phyloP scores from a whole-genome alignment of 2,113 vertebrate species.

The Thinocorus orbignyianus region DNA sequence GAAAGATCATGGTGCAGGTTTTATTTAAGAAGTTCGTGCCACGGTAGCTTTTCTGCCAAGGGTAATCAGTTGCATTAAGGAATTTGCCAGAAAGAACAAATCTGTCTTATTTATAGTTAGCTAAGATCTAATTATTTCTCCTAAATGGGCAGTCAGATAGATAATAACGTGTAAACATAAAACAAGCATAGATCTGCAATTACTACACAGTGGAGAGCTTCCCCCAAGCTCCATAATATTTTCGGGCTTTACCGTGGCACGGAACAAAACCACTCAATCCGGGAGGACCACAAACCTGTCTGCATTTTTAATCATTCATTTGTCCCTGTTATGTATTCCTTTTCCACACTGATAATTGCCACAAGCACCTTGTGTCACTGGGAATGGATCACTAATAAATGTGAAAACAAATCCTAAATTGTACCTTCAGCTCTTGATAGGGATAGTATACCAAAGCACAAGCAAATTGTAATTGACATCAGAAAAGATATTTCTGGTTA shows the following conservation, averaged over 20 bases:
- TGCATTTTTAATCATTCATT: not conserved
- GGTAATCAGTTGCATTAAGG: conserved; percentile 62
- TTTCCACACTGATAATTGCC: not conserved
- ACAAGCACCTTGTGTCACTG: not conserved
- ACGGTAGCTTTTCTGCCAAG: conserved; percentile 57
- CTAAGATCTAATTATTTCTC: conserved; percentile 64
- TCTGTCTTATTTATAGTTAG: conserved; percentile 70
- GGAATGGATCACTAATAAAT: not conserved
- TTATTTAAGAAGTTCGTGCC: conserved; percentile 69
- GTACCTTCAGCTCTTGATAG: not conserved
- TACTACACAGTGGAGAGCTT: not conserved
- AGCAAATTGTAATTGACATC: not conserved
- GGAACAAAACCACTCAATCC: not conserved
- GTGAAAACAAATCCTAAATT: not conserved
- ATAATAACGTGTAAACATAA: conserved; percentile 55
- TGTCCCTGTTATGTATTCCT: not conserved
- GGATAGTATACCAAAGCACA: not conserved
- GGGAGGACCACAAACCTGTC: not conserved
- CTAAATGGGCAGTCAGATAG: conserved; percentile 52
- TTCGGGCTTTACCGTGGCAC: not conserved
- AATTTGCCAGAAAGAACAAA: conserved; percentile 72
- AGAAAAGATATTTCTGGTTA: not conserved
- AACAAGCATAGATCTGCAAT: conserved; percentile 15
- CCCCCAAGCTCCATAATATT: not conserved
- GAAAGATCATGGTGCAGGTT: conserved; percentile 68